Evolutionary conservation across 2,888 invertebrate species (phyloP).

Genomic region (Sphaerophoria rueppellii): DNA sequence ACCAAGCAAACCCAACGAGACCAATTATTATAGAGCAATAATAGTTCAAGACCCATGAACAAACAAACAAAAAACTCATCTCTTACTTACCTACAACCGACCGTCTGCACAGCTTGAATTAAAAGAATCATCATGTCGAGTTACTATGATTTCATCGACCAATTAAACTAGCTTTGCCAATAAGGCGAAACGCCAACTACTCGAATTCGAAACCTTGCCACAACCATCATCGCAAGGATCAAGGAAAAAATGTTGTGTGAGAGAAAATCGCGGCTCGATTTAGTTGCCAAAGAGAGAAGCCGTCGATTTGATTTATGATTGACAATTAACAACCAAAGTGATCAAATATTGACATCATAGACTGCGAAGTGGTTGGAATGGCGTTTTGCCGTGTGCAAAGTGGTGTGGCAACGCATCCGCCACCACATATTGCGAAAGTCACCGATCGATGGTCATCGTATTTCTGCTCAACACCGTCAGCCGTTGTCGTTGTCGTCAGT

Average conservation of each 20-base stretch:
- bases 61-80: conserved; percentile 3
- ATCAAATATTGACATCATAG: conserved; percentile 69
- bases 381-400: conserved; percentile 5
- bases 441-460: conserved; percentile 42
- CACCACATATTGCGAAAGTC: conserved; percentile 46
- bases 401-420: conserved; percentile 29
- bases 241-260: background rate
- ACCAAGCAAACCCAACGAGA: conserved; percentile 27
- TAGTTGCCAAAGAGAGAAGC: conserved; percentile 68
- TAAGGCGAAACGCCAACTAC: conserved; percentile 43
- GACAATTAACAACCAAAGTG: conserved; percentile 73
- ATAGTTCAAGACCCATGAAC: conserved; percentile 1
- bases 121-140: conserved; percentile 44
- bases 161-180: conserved; percentile 58
- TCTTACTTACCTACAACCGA: background rate
- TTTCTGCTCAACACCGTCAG: conserved; percentile 22
- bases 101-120: conserved; percentile 5
- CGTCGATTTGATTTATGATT: conserved; percentile 71
- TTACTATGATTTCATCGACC: conserved; percentile 54
- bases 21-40: conserved; percentile 58
- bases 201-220: conserved; percentile 13
- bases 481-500: too few species aligned
- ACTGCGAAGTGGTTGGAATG: conserved; percentile 41
- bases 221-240: background rate
- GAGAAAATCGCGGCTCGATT: conserved; percentile 59